A percentile compares a stretch with the other conserved stretches of the same genome.
Conservation (phyloP, 1,140 invertebrate species). For the Cotesia glomerata region DNA sequence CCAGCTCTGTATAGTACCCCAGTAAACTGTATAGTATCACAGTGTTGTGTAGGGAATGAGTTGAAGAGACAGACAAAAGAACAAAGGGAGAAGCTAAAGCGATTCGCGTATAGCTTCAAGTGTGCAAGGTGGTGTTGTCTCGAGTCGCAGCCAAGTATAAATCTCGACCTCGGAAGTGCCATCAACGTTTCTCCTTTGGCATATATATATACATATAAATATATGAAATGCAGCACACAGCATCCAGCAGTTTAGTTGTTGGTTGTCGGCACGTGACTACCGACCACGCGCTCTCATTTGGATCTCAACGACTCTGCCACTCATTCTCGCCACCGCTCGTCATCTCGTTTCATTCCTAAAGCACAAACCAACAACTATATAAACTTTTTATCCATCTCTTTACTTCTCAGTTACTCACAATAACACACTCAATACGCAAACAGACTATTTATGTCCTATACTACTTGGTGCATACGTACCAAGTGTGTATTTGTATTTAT, state of each 20-base stretch:
- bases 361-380: background rate
- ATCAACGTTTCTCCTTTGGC: conserved; percentile 12
- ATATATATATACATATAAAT: too few relatives aligned
- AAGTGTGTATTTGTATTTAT: too few relatives aligned
- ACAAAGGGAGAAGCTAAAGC: conserved; percentile 5
- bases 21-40: background rate
- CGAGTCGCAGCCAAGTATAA: conserved; percentile 17
- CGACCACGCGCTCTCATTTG: background rate
- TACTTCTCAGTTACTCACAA: background rate
- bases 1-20: background rate
- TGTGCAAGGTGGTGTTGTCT: conserved; percentile 4
- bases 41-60: background rate
- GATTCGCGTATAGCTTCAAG: background rate
- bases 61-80: conserved; percentile 3
- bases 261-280: background rate
- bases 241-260: background rate
- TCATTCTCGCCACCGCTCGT: background rate
- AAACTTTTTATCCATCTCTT: background rate
- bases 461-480: too few relatives aligned
- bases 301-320: background rate
- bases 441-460: background rate
- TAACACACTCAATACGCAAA: background rate
- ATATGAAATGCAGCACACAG: too few relatives aligned
- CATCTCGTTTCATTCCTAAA: background rate
- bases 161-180: conserved; percentile 21